Evolutionary conservation across 2,797 vertebrate genomes (phyloP).

Genomic region (Paramormyrops hopkinsi): DNA sequence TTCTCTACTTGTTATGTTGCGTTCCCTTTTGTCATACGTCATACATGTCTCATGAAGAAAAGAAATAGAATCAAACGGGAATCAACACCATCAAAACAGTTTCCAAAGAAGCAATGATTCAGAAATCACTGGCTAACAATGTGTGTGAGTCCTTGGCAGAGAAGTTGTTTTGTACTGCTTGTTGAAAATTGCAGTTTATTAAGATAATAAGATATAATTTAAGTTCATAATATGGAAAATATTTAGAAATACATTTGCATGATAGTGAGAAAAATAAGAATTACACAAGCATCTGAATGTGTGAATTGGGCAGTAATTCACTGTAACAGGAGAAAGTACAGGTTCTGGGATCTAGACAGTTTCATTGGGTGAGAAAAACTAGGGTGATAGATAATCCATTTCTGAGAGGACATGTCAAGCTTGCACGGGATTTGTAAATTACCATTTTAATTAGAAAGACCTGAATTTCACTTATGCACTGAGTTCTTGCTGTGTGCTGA

Average conservation of each 20-base stretch:
- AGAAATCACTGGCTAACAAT: not conserved
- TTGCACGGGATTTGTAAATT: not conserved
- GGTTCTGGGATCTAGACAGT: not conserved
- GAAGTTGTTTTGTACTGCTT: not conserved
- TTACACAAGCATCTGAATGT: not conserved
- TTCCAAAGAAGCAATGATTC: conserved; percentile 4
- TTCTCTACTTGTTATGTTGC: not conserved
- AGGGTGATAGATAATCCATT: not conserved
- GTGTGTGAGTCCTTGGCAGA: not conserved
- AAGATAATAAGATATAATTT: not conserved
- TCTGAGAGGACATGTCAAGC: not conserved
- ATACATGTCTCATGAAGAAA: not conserved
- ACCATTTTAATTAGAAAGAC: not conserved
- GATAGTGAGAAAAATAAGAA: not conserved
- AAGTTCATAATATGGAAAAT: not conserved
- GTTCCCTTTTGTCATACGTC: not conserved
- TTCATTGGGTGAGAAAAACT: not conserved
- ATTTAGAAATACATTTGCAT: not conserved
- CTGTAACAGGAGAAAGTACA: not conserved
- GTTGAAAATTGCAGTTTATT: not conserved
- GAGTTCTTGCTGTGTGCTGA: not conserved
- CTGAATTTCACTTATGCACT: not conserved
- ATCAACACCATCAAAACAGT: not conserved
- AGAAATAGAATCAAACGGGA: not conserved
- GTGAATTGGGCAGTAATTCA: not conserved